These are phyloP conservation scores for Drosophila mauritiana DNA, from an alignment of 1,140 invertebrate genomes.

Conservation along the genomic window DNA sequence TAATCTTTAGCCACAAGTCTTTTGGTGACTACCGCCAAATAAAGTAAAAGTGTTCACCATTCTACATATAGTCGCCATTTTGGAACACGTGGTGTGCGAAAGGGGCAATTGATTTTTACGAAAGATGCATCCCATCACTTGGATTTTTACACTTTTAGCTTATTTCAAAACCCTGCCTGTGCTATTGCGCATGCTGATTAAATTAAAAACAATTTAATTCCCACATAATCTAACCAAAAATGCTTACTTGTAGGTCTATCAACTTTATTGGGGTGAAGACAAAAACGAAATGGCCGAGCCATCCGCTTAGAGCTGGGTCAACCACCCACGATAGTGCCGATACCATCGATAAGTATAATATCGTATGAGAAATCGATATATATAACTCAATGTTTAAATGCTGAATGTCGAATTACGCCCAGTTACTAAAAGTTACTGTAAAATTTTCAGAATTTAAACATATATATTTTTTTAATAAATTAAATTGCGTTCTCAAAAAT, in stretches of 20 bases:
- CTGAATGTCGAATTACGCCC: no score
- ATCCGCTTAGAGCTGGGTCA: slow-evolving; percentile 1
- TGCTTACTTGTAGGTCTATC: slow-evolving; percentile 53
- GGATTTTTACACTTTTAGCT: not conserved
- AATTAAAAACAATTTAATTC: not conserved
- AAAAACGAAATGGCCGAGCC: slow-evolving; percentile 48
- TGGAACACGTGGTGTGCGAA: slow-evolving; percentile 60
- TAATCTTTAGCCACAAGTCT: slow-evolving; percentile 77
- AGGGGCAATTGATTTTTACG: not conserved
- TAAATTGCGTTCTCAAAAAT: no score
- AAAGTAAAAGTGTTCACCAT: slow-evolving; percentile 83
- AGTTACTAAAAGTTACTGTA: no score
- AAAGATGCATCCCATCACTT: not conserved
- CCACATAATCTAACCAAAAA: not conserved
- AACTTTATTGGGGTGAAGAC: slow-evolving; percentile 42
- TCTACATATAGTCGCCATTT: slow-evolving; percentile 53
- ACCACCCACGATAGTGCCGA: not conserved
- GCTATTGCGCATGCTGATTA: no score
- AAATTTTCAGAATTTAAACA: no score
- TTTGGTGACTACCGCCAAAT: slow-evolving; percentile 85
- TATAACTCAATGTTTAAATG: no score
- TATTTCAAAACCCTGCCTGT: not conserved
- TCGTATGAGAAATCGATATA: not conserved
- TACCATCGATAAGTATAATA: not conserved
- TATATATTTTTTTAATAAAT: no score